Conservation (phyloP, 2,888 invertebrate species). For the Neoaliturus tenellus region DNA sequence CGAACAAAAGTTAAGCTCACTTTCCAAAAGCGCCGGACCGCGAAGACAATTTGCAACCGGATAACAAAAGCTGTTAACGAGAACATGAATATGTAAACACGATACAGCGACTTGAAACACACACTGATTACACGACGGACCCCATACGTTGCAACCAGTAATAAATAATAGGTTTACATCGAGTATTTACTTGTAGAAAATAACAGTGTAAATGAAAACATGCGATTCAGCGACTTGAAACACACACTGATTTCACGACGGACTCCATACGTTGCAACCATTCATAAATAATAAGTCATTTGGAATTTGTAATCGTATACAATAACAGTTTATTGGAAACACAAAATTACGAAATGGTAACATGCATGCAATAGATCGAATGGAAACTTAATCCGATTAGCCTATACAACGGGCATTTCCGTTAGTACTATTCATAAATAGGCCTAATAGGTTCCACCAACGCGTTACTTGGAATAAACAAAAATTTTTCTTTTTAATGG, state of each 20-base stretch:
- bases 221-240: neutral
- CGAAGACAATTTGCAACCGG: constrained; percentile 10
- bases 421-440: no score
- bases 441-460: no score
- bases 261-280: neutral
- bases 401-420: no score
- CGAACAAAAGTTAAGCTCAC: neutral
- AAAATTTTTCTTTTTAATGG: no score
- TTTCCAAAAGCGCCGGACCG: constrained; percentile 13
- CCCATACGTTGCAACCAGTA: neutral
- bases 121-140: neutral
- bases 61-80: constrained; percentile 24
- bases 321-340: neutral
- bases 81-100: constrained; percentile 15
- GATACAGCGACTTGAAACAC: neutral
- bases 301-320: no score
- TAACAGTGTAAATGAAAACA: neutral
- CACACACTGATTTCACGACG: neutral
- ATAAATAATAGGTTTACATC: no score
- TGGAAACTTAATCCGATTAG: neutral
- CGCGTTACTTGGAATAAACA: no score
- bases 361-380: neutral
- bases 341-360: no score
- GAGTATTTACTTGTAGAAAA: no score
- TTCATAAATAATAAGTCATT: no score